Evolutionary conservation across 2,113 vertebrate genomes (phyloP).

Genomic region (Coptodon rendalli): DNA sequence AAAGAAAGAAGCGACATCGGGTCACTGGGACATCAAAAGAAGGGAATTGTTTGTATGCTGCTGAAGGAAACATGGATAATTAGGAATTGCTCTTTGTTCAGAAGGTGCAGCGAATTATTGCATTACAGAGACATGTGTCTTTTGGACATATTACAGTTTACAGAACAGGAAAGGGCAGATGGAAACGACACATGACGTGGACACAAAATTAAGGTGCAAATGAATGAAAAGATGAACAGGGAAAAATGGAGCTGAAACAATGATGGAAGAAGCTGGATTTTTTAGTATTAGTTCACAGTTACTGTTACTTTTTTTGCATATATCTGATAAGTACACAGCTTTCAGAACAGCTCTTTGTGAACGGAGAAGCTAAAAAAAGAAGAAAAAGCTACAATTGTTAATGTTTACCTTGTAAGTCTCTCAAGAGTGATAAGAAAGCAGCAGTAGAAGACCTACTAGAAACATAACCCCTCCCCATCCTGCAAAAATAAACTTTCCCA

Average conservation of each 20-base stretch:
- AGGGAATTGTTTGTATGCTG: background rate
- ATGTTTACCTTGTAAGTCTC: conserved; percentile 49
- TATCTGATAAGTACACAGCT: conserved; percentile 71
- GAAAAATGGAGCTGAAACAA: background rate
- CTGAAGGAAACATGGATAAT: background rate
- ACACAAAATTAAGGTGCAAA: background rate
- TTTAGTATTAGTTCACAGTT: conserved; percentile 71
- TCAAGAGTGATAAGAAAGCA: conserved; percentile 61
- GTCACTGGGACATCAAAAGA: background rate
- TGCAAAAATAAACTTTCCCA: conserved; percentile 69
- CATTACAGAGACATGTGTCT: conserved; percentile 4
- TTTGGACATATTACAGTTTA: background rate
- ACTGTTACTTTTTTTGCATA: conserved; percentile 75
- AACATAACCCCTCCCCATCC: conserved; percentile 45
- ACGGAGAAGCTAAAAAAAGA: conserved; percentile 40
- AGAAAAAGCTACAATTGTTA: conserved; percentile 50
- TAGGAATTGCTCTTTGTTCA: background rate
- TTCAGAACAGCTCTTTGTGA: conserved; percentile 72
- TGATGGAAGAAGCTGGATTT: conserved; percentile 63
- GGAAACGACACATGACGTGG: background rate
- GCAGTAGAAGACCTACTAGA: conserved; percentile 55
- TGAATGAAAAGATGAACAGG: background rate
- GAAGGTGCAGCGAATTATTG: background rate
- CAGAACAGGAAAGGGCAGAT: background rate
- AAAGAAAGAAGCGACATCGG: background rate